Conservation (phyloP, 1,140 invertebrate genomes). For the Phthorimaea operculella region DNA sequence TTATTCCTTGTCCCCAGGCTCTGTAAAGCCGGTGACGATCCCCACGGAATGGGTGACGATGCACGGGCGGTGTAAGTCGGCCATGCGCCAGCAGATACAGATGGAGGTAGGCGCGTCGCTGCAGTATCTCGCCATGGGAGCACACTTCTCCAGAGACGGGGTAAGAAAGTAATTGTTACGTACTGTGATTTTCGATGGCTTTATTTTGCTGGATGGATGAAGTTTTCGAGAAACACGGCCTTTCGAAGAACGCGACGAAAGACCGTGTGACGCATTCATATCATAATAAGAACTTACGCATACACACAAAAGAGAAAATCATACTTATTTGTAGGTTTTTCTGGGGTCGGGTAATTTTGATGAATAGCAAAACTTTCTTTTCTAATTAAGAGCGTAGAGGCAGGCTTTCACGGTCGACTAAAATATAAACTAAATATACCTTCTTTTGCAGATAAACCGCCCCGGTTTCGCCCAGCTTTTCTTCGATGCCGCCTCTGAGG, state of each 20-base stretch:
- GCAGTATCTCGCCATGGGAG: constrained; percentile 87
- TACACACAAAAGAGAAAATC: too few relatives aligned
- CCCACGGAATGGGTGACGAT: constrained; percentile 76
- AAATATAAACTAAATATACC: too few relatives aligned
- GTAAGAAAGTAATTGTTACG: constrained; percentile 35
- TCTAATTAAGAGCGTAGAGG: too few relatives aligned
- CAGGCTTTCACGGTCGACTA: too few relatives aligned
- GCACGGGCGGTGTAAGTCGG: constrained; percentile 70
- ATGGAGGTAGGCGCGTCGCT: constrained; percentile 81
- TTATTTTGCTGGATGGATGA: too few relatives aligned
- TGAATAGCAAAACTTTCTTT: too few relatives aligned
- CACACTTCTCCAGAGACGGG: constrained; percentile 83
- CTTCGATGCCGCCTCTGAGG: constrained; percentile 86
- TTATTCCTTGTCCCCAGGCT: constrained; percentile 25
- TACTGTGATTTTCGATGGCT: neutral
- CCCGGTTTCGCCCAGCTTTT: constrained; percentile 92
- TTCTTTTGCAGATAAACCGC: constrained; percentile 71
- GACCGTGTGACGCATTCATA: neutral
- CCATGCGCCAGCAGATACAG: constrained; percentile 78
- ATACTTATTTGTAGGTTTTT: too few relatives aligned
- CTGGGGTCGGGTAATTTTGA: too few relatives aligned
- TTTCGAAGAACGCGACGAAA: too few relatives aligned
- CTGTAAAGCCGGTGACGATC: constrained; percentile 50
- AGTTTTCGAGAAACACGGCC: too few relatives aligned
- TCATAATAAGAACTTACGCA: too few relatives aligned